These are phyloP conservation scores for Megaustenia siamemsis DNA, from an alignment of 2,888 invertebrate genomes.

Conservation along the genomic window DNA sequence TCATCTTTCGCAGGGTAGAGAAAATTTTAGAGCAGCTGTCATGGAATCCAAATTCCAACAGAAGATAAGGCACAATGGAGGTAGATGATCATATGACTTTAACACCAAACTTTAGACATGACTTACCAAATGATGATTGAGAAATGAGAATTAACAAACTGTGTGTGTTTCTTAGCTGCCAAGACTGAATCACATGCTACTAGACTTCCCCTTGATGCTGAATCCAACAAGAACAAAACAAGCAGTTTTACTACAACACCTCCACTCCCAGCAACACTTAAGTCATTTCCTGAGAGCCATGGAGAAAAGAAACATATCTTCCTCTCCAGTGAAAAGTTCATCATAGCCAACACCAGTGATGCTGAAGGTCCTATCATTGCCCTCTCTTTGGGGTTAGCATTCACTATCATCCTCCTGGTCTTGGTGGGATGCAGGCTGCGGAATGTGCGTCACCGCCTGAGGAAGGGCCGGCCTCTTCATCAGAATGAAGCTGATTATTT, in stretches of 20 bases:
- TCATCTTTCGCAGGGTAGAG: too few species aligned
- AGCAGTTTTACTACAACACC: neutral
- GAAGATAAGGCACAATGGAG: too few species aligned
- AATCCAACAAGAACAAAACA: neutral
- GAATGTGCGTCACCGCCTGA: conserved; percentile 86
- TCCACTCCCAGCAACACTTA: neutral
- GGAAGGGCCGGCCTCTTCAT: conserved; percentile 89
- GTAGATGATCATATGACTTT: too few species aligned
- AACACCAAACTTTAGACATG: too few species aligned
- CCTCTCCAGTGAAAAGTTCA: conserved; percentile 51
- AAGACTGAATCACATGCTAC: conserved; percentile 9
- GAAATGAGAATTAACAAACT: too few species aligned
- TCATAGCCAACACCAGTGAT: conserved; percentile 65
- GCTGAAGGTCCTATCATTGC: conserved; percentile 77
- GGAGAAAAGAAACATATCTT: conserved; percentile 34
- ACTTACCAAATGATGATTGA: too few species aligned
- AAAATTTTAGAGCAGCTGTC: too few species aligned
- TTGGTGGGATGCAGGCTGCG: conserved; percentile 91
- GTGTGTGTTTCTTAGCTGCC: conserved; percentile 11
- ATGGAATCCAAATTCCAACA: too few species aligned
- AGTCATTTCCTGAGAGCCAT: neutral
- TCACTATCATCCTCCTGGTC: conserved; percentile 89
- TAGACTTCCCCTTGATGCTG: neutral
- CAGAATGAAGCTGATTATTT: conserved; percentile 97
- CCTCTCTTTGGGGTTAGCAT: conserved; percentile 84